Percentiles rank a stretch among this genome's conserved stretches.
Conservation (phyloP, 2,113 vertebrate species). For the Prunella himalayana region DNA sequence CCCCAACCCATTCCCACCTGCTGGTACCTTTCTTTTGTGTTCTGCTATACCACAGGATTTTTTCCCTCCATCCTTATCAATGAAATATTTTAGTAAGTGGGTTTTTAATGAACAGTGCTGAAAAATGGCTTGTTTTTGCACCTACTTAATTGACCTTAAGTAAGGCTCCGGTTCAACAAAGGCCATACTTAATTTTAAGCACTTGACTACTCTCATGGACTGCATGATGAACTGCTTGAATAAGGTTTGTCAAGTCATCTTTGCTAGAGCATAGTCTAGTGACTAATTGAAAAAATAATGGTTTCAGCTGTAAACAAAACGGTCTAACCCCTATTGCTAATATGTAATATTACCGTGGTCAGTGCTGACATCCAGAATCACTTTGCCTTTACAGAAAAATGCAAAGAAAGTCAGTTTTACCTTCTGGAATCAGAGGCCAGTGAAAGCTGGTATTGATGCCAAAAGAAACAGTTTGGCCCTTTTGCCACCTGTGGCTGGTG, state of each 20-base stretch:
- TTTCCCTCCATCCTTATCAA: neutral
- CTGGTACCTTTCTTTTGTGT: neutral
- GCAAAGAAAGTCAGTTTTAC: neutral
- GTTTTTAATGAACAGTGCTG: neutral
- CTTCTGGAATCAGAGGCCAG: neutral
- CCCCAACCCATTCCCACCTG: too few species aligned
- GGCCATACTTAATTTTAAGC: neutral
- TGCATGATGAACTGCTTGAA: neutral
- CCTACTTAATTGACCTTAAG: accelerated
- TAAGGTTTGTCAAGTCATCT: neutral
- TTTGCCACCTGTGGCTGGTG: neutral
- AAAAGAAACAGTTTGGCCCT: neutral
- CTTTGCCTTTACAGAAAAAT: neutral
- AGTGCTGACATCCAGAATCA: neutral
- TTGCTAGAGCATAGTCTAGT: neutral
- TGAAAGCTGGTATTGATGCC: neutral
- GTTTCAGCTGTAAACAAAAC: neutral
- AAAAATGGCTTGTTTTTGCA: neutral
- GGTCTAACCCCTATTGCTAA: neutral
- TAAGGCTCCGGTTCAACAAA: neutral
- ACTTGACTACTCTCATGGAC: neutral
- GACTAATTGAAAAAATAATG: neutral
- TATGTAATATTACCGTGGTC: accelerated
- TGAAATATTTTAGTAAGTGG: neutral
- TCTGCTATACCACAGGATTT: neutral